A percentile compares a stretch with the other conserved stretches of the same genome.
These are phyloP conservation scores for Temnothorax rugatulus DNA, from an alignment of 2,888 invertebrate species.

Conservation along the genomic window DNA sequence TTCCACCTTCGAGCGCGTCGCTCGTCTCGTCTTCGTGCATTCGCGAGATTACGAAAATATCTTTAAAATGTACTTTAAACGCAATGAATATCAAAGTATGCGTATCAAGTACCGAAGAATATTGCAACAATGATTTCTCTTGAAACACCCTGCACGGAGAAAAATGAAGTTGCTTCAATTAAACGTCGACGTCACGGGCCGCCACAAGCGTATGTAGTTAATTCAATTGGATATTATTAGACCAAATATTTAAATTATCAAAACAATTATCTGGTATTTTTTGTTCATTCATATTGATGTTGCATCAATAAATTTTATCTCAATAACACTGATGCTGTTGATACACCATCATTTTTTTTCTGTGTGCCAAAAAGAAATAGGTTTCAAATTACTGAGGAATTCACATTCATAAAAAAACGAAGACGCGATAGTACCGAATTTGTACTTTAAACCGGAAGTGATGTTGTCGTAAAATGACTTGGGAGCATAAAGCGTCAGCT, in stretches of 20 bases:
- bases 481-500: slow-evolving; percentile 1
- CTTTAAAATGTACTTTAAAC: neutral
- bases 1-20: neutral
- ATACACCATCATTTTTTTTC: too few relatives aligned
- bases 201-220: too few relatives aligned
- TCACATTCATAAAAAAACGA: neutral
- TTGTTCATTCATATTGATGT: too few relatives aligned
- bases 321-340: too few relatives aligned
- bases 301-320: too few relatives aligned
- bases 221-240: too few relatives aligned
- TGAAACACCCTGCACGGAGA: neutral
- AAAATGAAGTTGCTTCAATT: too few relatives aligned
- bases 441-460: neutral
- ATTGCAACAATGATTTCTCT: neutral
- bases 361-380: neutral
- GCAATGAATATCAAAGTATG: neutral
- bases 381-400: neutral
- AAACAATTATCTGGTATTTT: too few relatives aligned
- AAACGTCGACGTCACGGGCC: too few relatives aligned
- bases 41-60: neutral
- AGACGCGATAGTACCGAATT: neutral
- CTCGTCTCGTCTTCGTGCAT: neutral
- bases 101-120: neutral
- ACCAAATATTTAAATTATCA: too few relatives aligned
- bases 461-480: neutral